Evolutionary conservation across 2,888 invertebrate genomes (phyloP).

Genomic region (Gonocerus acuteangulatus): DNA sequence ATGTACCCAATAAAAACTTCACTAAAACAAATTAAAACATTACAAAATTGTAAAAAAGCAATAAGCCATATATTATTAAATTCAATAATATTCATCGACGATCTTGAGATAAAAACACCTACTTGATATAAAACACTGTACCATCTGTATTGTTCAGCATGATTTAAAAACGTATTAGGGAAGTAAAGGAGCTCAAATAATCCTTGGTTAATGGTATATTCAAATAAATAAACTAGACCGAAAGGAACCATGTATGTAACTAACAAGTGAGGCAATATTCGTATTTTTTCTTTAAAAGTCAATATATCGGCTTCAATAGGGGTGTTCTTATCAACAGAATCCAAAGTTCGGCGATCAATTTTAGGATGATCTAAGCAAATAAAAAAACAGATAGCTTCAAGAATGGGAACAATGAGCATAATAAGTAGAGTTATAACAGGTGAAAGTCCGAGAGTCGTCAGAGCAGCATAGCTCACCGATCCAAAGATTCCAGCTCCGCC

Average conservation of each 20-base stretch:
- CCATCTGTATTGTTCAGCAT: slow-evolving; percentile 67
- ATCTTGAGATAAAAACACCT: slow-evolving; percentile 73
- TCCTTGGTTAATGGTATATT: slow-evolving; percentile 83
- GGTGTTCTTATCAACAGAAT: background rate
- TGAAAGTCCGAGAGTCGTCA: slow-evolving; percentile 42
- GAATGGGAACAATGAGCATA: slow-evolving; percentile 33
- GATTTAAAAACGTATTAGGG: slow-evolving; percentile 49
- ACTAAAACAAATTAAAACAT: slow-evolving; percentile 54
- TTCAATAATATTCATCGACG: slow-evolving; percentile 64
- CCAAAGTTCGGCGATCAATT: background rate
- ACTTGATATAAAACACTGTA: slow-evolving; percentile 73
- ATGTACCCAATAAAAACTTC: slow-evolving; percentile 58
- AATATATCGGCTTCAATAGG: slow-evolving; percentile 28
- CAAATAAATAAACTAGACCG: slow-evolving; percentile 67
- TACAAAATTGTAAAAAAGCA: slow-evolving; percentile 54
- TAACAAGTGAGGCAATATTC: slow-evolving; percentile 41
- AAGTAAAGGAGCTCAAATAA: slow-evolving; percentile 69
- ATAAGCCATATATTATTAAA: slow-evolving; percentile 63
- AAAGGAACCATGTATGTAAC: slow-evolving; percentile 69
- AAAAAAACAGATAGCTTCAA: slow-evolving; percentile 40
- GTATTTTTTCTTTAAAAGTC: slow-evolving; percentile 49
- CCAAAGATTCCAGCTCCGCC: slow-evolving; percentile 76
- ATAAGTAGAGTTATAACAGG: slow-evolving; percentile 35
- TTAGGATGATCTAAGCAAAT: slow-evolving; percentile 36
- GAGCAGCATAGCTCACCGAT: slow-evolving; percentile 63